Evolutionary conservation across 2,888 invertebrate species (phyloP), one percentile per base, ranked within the genome.

Genomic region (Minunthozetes semirufus): DNA sequence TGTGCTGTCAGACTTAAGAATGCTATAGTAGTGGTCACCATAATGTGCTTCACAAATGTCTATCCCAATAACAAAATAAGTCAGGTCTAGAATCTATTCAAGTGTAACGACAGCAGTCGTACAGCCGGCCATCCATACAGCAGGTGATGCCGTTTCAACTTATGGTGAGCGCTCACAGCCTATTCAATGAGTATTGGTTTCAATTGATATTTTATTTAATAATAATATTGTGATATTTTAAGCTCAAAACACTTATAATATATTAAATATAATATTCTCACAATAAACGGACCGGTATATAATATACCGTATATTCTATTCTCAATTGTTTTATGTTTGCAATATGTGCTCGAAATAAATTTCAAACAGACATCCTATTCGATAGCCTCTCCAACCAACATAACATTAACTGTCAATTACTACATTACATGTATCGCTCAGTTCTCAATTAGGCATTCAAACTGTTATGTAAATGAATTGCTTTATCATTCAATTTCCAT

Each of bases 221-320:
- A 63, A 63, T 63, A 63, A 63, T 63, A 63, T 63, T 63, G 38
- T 63, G 63, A 63, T 38, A 63, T 29, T 63, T 63, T 38, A 63
- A 27, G 19, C 63, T 29, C 17, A 63, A 63, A 33, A n/a, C 27
- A 61, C 22, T 61, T 25, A 27, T 25, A 25, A 25, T 61, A 53
- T 53, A 53, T 53, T n/a, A n/a, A 48, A 53, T 53, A 53, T 22
- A 53, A 2, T n/a, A 53, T 53, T 53, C 42, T 42, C 9, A 42
- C 42, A 42, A 42, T 42, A 13, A 13, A 42, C 5, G 42, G 42
- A 42, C 42, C 42, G 42, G 42, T 42, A 42, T 42, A 42, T 33
- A 3, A 59, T 59, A 17, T 19, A 59, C 11, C 11, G 5, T 59
- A 25, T 11, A 17, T 22, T 17, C 13, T 27, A 61, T 17, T 13